Evolutionary conservation across 2,888 invertebrate genomes (phyloP), one percentile per base, ranked within the genome.

Genomic region (Ptychoptera albimana): DNA sequence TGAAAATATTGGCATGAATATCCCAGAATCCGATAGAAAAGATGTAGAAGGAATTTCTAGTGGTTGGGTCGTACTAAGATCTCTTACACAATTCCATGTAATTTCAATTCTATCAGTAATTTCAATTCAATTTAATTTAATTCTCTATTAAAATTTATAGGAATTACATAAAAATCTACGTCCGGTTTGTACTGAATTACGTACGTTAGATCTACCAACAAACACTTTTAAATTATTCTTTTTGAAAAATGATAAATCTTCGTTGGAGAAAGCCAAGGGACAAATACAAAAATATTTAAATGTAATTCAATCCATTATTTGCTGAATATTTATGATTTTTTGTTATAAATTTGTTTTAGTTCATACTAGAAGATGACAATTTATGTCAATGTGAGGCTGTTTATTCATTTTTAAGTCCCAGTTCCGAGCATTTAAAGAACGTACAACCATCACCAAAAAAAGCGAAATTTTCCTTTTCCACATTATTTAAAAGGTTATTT

Each of bases 401-500:
- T 51, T 92, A 89, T 59, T 79, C 85, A 48, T 92, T 92, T 66
- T 72, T 92, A n/a, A 87, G 88, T 60, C 89, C 89, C 4, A 88
- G 86, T 61, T 87, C 89, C 1, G 88, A 89, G 59, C 86, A 86
- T 64, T 70, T 91, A 50, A 87, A 88, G 61, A 82, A 82, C 54
- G 71, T 74, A 45, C 72, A 77, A 37, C 79, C 81, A 37, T 75
- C 81, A 54, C 84, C 83, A 49, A 88, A 88, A 66, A 89, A 87
- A 63, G 79, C 82, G 9, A 80, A 84, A 57, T 89, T 91, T 65
- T 89, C 86, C 2, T 75, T 91, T 50, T 79, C 85, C 6, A 87
- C 85, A 0, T 69, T 91, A 47, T 86, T 91, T 57, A 88, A 86
- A 72, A 82, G 82, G 77, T 84, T 70, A 1, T 3, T n/a, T n/a